Evolutionary conservation across 2,113 vertebrate genomes (phyloP).

Genomic region (Serinus canaria): DNA sequence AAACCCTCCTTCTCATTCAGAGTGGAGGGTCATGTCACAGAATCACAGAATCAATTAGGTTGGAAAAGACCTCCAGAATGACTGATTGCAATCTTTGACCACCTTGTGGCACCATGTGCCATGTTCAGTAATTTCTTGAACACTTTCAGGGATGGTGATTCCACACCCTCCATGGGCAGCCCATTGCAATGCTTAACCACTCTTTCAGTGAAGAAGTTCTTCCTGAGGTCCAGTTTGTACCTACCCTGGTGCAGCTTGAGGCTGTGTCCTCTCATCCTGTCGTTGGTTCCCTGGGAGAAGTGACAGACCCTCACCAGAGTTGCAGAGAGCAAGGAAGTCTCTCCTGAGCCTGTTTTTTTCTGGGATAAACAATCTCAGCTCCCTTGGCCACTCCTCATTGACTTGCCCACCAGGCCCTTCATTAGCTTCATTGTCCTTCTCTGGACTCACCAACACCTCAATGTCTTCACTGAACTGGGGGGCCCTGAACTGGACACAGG

Average conservation of each 20-base stretch:
- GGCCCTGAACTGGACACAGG: too few relatives aligned
- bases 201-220: not conserved
- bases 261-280: not conserved
- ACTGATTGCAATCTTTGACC: not conserved
- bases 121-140: not conserved
- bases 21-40: not conserved
- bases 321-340: too few relatives aligned
- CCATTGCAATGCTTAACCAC: not conserved
- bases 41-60: not conserved
- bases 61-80: not conserved
- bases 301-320: too few relatives aligned
- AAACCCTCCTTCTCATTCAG: not conserved
- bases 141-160: not conserved
- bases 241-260: not conserved
- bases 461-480: too few relatives aligned
- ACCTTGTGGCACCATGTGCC: not conserved
- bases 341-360: too few relatives aligned
- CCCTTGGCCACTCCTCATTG: too few relatives aligned
- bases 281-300: not conserved
- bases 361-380: too few relatives aligned
- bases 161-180: not conserved
- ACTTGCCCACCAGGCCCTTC: too few relatives aligned
- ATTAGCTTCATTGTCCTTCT: too few relatives aligned
- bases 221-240: not conserved
- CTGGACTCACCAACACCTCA: too few relatives aligned